Base-by-base conservation (phyloP, 2,888 invertebrate genomes). In the Eupithecia inturbata region DNA sequence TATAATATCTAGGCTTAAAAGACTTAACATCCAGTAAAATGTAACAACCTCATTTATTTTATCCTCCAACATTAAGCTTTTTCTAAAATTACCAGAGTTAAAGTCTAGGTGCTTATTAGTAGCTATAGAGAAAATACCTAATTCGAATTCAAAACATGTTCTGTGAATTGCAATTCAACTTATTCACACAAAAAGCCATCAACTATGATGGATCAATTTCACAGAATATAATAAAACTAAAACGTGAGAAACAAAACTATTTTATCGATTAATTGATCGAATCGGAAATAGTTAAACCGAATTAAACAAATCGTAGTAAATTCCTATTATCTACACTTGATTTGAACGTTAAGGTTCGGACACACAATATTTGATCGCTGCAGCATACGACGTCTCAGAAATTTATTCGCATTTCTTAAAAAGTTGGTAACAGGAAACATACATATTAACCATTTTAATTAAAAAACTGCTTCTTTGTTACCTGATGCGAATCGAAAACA, bases 171-270 rank as follows among this genome's bases (percentile, higher is more conserved):
- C 64, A 77, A 79, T 83, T 80, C 72, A 80, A 81, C 79, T 74
- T 71, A 81, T 85, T 82, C 80, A 80, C 83, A 87, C 83, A 84
- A 86, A 88, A 87, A 89, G 84, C 87, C 84, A 86, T 84, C 85
- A 88, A 84, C 87, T 85, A 85, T 82, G 83, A 85, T 86, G 82
- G 92, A 92, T 92, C 87, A 87, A 91, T 91, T 92, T 89, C 86
- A 88, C 85, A 85, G 89, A 88, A 88, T 82, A 87, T 87, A 89
- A 90, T 84, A 89, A 90, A 90, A 91, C 87, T 91, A 92, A 92
- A 93, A 93, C 93, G 93, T 93, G 93, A 93, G 93, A 93, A 92
- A 89, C 88, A 87, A 87, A 82, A 86, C 86, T 87, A 86, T 86
- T 82, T 84, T 83, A 88, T 83, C 84, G 84, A 91, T 92, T 87